A percentile compares a stretch with the other conserved stretches of the same genome.
Conservation (phyloP, 92 coral and sea anemone genomes). For the Pocillopora grandis region DNA sequence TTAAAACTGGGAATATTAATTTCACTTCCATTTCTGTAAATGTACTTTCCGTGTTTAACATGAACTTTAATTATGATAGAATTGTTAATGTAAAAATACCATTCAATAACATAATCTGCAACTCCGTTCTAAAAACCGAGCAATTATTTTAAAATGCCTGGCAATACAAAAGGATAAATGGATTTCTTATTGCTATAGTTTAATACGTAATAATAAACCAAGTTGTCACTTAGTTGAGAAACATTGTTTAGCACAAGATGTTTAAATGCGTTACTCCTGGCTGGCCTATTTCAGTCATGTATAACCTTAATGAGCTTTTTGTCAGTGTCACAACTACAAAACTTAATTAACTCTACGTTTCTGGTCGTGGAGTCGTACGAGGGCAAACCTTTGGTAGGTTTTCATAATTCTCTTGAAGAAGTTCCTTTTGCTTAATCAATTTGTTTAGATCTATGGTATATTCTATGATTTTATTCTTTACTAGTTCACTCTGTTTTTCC, state of each 20-base stretch:
- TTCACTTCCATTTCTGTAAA: conserved; percentile 11
- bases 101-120: not conserved
- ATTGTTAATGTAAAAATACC: not conserved
- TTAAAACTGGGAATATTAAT: too few species aligned
- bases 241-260: not conserved
- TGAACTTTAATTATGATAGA: not conserved
- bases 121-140: not conserved
- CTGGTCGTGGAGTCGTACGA: not conserved
- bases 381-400: conserved; percentile 63
- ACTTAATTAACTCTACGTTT: not conserved
- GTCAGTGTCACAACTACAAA: not conserved
- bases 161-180: not conserved
- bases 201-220: not conserved
- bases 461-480: conserved; percentile 50
- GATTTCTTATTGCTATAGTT: not conserved
- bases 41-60: not conserved
- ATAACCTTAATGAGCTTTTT: not conserved
- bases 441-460: conserved; percentile 70
- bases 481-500: conserved; percentile 39
- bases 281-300: not conserved
- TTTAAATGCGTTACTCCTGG: too few species aligned
- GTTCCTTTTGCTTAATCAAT: conserved; percentile 47
- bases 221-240: not conserved
- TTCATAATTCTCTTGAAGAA: conserved; percentile 31
- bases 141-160: not conserved